Evolutionary conservation across 1,140 invertebrate genomes (phyloP), one percentile per base, ranked within the genome.

Genomic region (Gerris buenoi): DNA sequence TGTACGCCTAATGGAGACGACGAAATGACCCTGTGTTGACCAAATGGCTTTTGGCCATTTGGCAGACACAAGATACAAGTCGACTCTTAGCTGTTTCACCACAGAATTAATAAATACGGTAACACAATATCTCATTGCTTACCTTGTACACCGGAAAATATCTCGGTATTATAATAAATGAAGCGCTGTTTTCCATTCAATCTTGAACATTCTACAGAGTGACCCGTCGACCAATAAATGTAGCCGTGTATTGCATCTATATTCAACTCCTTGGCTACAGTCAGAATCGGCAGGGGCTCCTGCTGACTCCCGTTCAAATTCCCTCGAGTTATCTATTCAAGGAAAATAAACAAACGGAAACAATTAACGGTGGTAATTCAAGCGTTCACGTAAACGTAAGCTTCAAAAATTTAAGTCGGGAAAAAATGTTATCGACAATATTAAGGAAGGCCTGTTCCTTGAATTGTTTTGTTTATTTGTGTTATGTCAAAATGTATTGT

Each of bases 201-300:
- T 58, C 84, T 79, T 0, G 89, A 84, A 33, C 87, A 85, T 77
- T 91, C 88, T 0, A 97, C 83, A 0, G 87, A 85, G 69, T 90
- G 85, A 0, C 84, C 85, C 0, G 92, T 95, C 10, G 89, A 88
- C 88, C 92, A 97, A 73, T 95, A 93, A 23, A 97, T 79, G 70
- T 87, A 86, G 0, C 89, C 93, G 70, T 85, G 84, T 2, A 87
- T 70, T 0, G 91, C 85, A 75, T 97, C 93, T 25, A 95, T 84
- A 23, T 86, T 85, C 22, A 95, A 75, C 72, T 91, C 87, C 72
- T 88, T 86, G 2, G 89, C 90, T 23, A 87, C 82, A 1, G 88
- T 88, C 15, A 90, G 78, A 67, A 91, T 85, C 1, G 86, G 86
- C 63, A 94, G 81, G 3, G 86, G 85, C 75, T 93, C 90, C 70